phyloP scores from a whole-genome alignment of 2,797 vertebrate species.

The Cephalopachus bancanus region DNA sequence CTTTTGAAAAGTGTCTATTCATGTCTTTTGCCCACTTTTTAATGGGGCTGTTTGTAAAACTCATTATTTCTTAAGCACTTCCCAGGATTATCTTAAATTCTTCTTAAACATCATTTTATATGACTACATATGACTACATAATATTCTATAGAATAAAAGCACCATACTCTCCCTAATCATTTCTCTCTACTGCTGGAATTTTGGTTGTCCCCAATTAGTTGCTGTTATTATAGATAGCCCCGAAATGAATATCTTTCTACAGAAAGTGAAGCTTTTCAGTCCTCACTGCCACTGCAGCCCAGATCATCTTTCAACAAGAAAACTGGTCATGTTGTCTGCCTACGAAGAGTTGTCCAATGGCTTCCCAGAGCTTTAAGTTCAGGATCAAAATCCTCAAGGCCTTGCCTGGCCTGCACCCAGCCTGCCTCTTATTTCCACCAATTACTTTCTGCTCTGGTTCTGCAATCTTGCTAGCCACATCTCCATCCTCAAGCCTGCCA shows the following conservation, averaged over 20 bases:
- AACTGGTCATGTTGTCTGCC: neutral
- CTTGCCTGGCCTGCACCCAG: too few relatives aligned
- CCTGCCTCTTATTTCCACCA: neutral
- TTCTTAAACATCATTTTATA: neutral
- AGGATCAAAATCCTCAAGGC: neutral
- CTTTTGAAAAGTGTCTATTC: too few relatives aligned
- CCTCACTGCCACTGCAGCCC: neutral
- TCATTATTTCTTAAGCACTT: neutral
- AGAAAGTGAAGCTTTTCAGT: neutral
- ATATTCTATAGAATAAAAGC: neutral
- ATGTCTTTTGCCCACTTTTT: neutral
- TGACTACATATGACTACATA: neutral
- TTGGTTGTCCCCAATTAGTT: neutral
- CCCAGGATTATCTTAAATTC: neutral
- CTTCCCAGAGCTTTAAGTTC: constrained; percentile 1
- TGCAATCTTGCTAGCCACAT: rapidly evolving
- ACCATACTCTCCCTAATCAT: neutral
- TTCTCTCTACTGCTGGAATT: neutral
- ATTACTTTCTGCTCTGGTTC: neutral
- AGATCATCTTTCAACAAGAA: neutral
- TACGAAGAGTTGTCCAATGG: neutral
- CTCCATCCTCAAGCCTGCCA: neutral
- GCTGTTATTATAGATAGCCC: neutral
- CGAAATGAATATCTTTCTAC: neutral
- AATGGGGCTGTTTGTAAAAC: neutral